Conservation (phyloP, 1,140 invertebrate genomes). For the Sitodiplosis mosellana region DNA sequence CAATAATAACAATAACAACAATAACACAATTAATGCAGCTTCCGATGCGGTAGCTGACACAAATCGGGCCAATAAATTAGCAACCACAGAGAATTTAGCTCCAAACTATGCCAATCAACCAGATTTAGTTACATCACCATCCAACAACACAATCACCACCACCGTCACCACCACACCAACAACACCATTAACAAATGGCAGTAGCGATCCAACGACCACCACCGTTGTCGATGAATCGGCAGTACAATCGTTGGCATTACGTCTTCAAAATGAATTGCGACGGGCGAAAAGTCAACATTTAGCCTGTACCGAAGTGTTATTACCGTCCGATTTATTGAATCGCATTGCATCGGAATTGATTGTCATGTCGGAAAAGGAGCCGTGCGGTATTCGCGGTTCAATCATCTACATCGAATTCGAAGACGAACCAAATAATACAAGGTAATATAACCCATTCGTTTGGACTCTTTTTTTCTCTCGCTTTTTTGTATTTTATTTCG, state of each 20-base stretch:
- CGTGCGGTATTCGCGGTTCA: conserved; percentile 62
- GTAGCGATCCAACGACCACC: conserved; percentile 6
- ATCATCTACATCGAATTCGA: conserved; percentile 58
- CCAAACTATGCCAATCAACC: conserved; percentile 5
- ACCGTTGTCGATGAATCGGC: conserved; percentile 14
- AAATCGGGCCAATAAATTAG: background rate
- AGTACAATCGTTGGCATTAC: conserved; percentile 37
- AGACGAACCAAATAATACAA: conserved; percentile 36
- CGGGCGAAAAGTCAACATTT: conserved; percentile 59
- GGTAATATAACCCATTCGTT: conserved; percentile 19
- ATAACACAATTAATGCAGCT: conserved; percentile 5
- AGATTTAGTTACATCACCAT: conserved; percentile 1
- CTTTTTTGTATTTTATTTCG: background rate
- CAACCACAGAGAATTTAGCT: conserved; percentile 1
- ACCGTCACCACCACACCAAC: no score
- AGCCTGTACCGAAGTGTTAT: conserved; percentile 57
- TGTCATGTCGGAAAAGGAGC: conserved; percentile 62
- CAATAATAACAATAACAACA: no score
- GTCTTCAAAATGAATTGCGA: conserved; percentile 53
- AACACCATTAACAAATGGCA: conserved; percentile 12
- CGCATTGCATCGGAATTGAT: conserved; percentile 57
- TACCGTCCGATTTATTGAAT: conserved; percentile 56
- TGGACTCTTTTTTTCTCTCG: background rate
- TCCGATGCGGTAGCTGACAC: conserved; percentile 12
- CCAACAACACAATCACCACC: conserved; percentile 8